Evolutionary conservation across 2,113 vertebrate genomes (phyloP).

Genomic region (Limanda limanda): DNA sequence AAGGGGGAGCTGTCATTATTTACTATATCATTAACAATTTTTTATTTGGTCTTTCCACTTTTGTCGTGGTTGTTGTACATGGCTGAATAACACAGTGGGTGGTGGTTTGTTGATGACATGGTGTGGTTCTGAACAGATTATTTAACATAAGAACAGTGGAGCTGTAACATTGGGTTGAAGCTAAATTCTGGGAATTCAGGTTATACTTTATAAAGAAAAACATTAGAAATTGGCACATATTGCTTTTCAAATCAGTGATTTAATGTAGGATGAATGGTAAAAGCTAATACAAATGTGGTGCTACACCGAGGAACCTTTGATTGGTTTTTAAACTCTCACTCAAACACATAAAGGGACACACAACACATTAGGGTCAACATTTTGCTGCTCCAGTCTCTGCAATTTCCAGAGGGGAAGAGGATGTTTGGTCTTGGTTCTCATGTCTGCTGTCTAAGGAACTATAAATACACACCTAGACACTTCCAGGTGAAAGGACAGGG

Average conservation of each 20-base stretch:
- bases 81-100: too few relatives aligned
- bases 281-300: not conserved
- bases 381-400: conserved; percentile 53
- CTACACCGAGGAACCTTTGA: not conserved
- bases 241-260: not conserved
- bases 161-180: not conserved
- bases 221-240: not conserved
- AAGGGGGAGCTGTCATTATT: too few relatives aligned
- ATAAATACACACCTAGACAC: conserved; percentile 82
- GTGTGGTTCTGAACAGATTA: not conserved
- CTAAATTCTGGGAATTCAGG: too few relatives aligned
- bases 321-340: conserved; percentile 8
- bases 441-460: conserved; percentile 80
- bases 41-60: too few relatives aligned
- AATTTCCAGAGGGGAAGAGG: conserved; percentile 90
- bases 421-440: conserved; percentile 86
- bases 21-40: too few relatives aligned
- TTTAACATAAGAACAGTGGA: not conserved
- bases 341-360: conserved; percentile 13
- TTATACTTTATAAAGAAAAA: not conserved
- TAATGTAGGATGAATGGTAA: not conserved
- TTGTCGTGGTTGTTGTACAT: too few relatives aligned
- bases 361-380: conserved; percentile 57
- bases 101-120: too few relatives aligned
- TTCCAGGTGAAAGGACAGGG: conserved; percentile 84